A percentile compares a stretch with the other conserved stretches of the same genome.
phyloP scores from a whole-genome alignment of 2,888 invertebrate species.

The Microctonus aethiopoides region DNA sequence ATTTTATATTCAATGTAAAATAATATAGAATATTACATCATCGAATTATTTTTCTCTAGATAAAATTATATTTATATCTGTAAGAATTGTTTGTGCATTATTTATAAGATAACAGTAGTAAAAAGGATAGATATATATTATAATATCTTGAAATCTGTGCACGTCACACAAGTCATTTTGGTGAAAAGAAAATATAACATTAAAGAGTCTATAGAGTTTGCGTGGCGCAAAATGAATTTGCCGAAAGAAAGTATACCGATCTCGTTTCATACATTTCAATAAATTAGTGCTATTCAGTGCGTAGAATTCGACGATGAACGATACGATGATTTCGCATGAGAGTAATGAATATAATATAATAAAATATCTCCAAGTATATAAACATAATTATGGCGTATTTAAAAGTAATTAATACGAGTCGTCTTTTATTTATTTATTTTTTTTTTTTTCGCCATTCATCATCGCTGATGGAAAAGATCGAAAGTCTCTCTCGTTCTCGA shows the following conservation, averaged over 20 bases:
- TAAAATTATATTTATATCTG: too few relatives aligned
- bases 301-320: conserved; percentile 48
- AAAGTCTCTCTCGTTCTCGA: conserved; percentile 4
- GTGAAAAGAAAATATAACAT: conserved; percentile 10
- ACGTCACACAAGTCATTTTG: not conserved
- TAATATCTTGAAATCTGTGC: not conserved
- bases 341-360: conserved; percentile 1
- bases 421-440: not conserved
- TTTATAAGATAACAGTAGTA: too few relatives aligned
- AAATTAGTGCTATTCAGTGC: conserved; percentile 52
- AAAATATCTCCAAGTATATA: too few relatives aligned
- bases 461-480: not conserved
- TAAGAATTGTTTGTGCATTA: too few relatives aligned
- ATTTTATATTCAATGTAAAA: not conserved
- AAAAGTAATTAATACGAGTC: not conserved
- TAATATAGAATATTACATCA: conserved; percentile 2
- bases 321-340: conserved; percentile 37
- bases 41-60: not conserved
- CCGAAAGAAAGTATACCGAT: conserved; percentile 44
- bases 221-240: conserved; percentile 35
- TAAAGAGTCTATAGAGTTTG: conserved; percentile 14
- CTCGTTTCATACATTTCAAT: conserved; percentile 54
- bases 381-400: not conserved
- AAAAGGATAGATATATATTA: not conserved
- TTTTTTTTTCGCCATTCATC: not conserved